phyloP scores from a whole-genome alignment of 2,797 vertebrate species.

The Hoplostethus atlanticus region DNA sequence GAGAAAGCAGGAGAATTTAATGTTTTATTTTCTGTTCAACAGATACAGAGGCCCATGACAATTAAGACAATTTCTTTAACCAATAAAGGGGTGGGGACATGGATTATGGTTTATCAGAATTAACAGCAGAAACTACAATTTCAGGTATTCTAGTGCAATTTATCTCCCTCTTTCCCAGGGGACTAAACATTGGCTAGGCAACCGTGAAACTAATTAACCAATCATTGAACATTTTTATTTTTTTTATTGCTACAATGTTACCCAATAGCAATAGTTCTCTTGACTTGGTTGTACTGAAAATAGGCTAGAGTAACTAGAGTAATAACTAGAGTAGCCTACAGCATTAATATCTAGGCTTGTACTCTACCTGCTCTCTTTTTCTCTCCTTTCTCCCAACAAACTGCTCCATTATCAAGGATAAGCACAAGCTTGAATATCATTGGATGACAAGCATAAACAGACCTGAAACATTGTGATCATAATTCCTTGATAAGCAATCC shows the following conservation, averaged over 20 bases:
- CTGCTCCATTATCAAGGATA: not conserved
- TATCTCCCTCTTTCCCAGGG: not conserved
- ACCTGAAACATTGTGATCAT: no score
- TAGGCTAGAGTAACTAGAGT: no score
- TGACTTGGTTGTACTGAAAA: not conserved
- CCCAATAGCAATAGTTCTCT: no score
- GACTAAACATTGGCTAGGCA: constrained; percentile 8
- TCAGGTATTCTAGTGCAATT: not conserved
- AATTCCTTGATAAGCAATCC: no score
- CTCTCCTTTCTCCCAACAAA: not conserved
- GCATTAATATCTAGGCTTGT: not conserved
- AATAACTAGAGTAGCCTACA: not conserved
- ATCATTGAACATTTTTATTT: not conserved
- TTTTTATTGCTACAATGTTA: not conserved
- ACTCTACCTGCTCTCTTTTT: not conserved
- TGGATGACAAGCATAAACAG: no score
- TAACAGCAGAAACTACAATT: not conserved
- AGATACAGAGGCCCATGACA: not conserved
- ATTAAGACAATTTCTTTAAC: not conserved
- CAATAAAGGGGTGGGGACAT: not conserved
- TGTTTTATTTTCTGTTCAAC: constrained; percentile 10
- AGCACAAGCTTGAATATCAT: no score
- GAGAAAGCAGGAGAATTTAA: constrained; percentile 16
- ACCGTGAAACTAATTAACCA: constrained; percentile 1
- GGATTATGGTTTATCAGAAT: not conserved